Percentiles rank a stretch among this genome's conserved stretches.
phyloP scores from a whole-genome alignment of 2,888 invertebrate species.

The Cephonodes hylas region DNA sequence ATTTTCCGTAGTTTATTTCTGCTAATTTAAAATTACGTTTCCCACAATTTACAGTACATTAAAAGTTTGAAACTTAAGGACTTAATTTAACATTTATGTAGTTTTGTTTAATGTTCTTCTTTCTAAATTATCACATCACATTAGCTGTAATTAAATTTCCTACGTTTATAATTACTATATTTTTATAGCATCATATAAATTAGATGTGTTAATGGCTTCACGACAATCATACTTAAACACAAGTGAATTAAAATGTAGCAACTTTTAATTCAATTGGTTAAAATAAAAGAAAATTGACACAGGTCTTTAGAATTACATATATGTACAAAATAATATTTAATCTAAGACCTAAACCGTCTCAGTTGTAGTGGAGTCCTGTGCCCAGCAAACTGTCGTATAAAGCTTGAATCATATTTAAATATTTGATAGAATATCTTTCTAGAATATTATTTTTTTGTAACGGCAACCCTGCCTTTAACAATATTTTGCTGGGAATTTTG shows the following conservation, averaged over 20 bases:
- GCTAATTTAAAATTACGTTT: too few relatives aligned
- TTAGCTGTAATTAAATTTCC: neutral
- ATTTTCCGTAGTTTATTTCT: neutral
- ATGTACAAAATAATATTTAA: too few relatives aligned
- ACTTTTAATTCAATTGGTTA: too few relatives aligned
- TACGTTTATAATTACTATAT: neutral
- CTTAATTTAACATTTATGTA: neutral
- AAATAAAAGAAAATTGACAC: too few relatives aligned
- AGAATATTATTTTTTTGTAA: neutral
- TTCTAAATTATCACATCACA: neutral
- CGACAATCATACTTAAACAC: neutral
- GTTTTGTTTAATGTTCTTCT: neutral
- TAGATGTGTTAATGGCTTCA: neutral
- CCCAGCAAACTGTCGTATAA: too few relatives aligned
- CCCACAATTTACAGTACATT: too few relatives aligned
- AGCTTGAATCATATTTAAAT: too few relatives aligned
- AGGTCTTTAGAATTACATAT: too few relatives aligned
- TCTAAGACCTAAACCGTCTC: too few relatives aligned
- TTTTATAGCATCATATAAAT: neutral
- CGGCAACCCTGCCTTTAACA: conserved; percentile 17
- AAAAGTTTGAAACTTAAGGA: neutral
- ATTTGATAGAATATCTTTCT: neutral
- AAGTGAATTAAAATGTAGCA: neutral
- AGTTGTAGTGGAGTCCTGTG: too few relatives aligned
- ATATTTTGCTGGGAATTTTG: conserved; percentile 24